These are phyloP conservation scores for Tryphoninae sp. DNA, from an alignment of 2,888 invertebrate genomes.

Conservation along the genomic window DNA sequence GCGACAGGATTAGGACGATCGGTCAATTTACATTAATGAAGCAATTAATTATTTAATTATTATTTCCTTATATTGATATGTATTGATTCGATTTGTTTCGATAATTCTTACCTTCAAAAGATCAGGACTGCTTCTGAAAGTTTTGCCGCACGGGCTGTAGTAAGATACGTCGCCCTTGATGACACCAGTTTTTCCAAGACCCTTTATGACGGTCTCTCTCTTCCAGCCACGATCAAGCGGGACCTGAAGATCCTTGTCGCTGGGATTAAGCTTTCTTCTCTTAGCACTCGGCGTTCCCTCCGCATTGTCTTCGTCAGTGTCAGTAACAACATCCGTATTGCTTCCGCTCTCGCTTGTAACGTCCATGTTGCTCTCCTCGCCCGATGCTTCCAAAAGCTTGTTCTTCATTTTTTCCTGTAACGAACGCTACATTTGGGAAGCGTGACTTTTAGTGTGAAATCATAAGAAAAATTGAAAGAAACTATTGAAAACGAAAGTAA, in stretches of 20 bases:
- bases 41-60: no score
- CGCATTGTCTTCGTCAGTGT: slow-evolving; percentile 79
- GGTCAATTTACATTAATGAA: no score
- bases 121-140: slow-evolving; percentile 85
- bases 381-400: slow-evolving; percentile 78
- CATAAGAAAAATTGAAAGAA: slow-evolving; percentile 69
- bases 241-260: slow-evolving; percentile 78
- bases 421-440: slow-evolving; percentile 76
- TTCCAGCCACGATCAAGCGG: slow-evolving; percentile 89
- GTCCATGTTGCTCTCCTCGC: slow-evolving; percentile 81
- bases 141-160: slow-evolving; percentile 86
- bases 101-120: slow-evolving; percentile 81
- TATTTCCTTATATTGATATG: neutral
- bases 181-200: slow-evolving; percentile 92
- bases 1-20: neutral
- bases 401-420: slow-evolving; percentile 81
- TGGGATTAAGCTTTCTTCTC: slow-evolving; percentile 78
- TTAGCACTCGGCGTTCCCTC: slow-evolving; percentile 79
- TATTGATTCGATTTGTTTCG: neutral
- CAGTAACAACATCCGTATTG: slow-evolving; percentile 79
- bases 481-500: slow-evolving; percentile 3
- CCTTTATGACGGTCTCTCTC: slow-evolving; percentile 94
- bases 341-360: slow-evolving; percentile 80
- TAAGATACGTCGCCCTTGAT: slow-evolving; percentile 97
- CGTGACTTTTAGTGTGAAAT: slow-evolving; percentile 73